Evolutionary conservation across 2,888 invertebrate genomes (phyloP), one percentile per base, ranked within the genome.

Genomic region (Macrosiphum euphorbiae): DNA sequence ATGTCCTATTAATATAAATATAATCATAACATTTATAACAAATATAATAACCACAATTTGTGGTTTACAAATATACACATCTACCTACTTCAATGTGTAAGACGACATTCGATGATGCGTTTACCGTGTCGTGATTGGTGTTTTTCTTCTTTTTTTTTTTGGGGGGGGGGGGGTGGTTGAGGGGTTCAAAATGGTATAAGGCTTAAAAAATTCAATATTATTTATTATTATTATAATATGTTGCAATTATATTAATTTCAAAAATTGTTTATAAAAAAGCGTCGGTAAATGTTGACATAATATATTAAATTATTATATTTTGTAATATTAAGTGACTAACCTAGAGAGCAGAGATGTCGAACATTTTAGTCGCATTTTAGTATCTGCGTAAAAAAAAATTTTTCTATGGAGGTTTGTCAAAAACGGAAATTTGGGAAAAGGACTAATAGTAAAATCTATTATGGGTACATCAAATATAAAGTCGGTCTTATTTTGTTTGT

Each of bases 101-200:
- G 35, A 78, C 35, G 78, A 8, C 20, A 20, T 20, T 78, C 20
- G 35, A 35, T 78, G 20, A 78, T 78, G 35, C 8, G 78, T 78
- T 78, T 78, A 35, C 20, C 20, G 20, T 35, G 20, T 78, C 8
- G 7, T 0, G 7, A 78, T 78, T 3, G 7, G 2, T 1, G 8
- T 67, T 67, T 67, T 44, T 44, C 44, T 7, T 47, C 5, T 47
- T 47, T 47, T 47, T 47, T 47, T 47, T 47, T 47, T 16, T 35
- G 28, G 26, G 8, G 0, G 4, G 16, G n/a, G 20, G 7, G 0
- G 20, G 35, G 2, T 3, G 1, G n/a, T n/a, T n/a, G n/a, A n/a
- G 16, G 1, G 16, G 16, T 67, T 11, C 16, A 35, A 67, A n/a
- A 20, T 20, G 7, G 16, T 35, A 35, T 7, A 78, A 35, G 78